Evolutionary conservation across 2,888 invertebrate species (phyloP), one percentile per base, ranked within the genome.

Genomic region (Lagria hirta): DNA sequence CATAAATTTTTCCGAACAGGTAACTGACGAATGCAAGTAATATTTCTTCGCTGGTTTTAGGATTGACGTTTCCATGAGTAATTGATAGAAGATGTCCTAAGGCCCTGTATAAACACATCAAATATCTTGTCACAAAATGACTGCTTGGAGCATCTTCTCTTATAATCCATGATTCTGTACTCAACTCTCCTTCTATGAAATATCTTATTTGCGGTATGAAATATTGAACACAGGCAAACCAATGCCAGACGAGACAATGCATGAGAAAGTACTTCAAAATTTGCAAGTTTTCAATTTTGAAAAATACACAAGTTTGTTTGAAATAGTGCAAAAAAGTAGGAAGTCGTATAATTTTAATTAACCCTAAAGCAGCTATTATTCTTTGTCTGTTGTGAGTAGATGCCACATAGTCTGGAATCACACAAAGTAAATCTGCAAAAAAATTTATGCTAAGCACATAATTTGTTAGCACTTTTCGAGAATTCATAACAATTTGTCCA

Each of bases 1-100:
- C 58, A 58, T 20, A 56, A 52, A 24, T 58, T 47, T 55, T 42
- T 18, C 22, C 43, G 27, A 43, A 42, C 5, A 42, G 27, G 12
- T 34, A 42, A 14, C 10, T 42, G 8, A 34, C 6, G 2, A 42
- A 21, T 3, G 22, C 23, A n/a, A 35, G 11, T 3, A 42, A 15
- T 21, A 22, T 42, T 21, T 42, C 42, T 28, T 42, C 42, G 34
- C 34, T 33, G 2, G 21, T 17, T 10, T 14, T 16, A 1, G 35
- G 6, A 34, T 16, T 6, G 2, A n/a, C 12, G 16, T 42, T 13
- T 12, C 24, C 34, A 34, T 34, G 27, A 4, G 10, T 28, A 10
- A 36, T 36, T 13, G 36, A 36, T 18, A 43, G 23, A 8, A 43
- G 8, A 5, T 14, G 6, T 14, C 43, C 43, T 2, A 18, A 10